Conservation (phyloP, 2,113 vertebrate species). For the Melanotaenia duboulayi region DNA sequence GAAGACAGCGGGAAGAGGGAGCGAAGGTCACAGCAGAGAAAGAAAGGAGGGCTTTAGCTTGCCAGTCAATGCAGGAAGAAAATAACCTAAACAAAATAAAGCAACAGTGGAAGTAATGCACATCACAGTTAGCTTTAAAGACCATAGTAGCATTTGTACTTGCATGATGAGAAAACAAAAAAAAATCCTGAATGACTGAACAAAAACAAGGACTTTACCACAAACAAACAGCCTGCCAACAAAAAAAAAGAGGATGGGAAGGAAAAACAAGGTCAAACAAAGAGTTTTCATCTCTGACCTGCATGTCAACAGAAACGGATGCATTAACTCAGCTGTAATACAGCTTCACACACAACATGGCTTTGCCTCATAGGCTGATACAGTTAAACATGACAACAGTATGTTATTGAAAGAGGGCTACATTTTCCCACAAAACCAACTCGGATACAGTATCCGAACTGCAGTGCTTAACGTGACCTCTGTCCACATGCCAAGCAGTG, state of each 20-base stretch:
- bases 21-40: conserved; percentile 87
- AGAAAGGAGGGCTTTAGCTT: conserved; percentile 81
- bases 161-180: conserved; percentile 55
- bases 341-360: conserved; percentile 26
- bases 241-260: conserved; percentile 3
- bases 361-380: neutral
- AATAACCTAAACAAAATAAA: conserved; percentile 81
- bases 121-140: conserved; percentile 86
- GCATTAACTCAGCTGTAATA: neutral
- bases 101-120: conserved; percentile 84
- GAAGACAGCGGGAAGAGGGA: conserved; percentile 68
- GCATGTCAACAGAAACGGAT: conserved; percentile 53
- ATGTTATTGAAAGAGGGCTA: conserved; percentile 3
- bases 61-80: conserved; percentile 83
- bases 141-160: conserved; percentile 76
- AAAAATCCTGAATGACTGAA: conserved; percentile 72
- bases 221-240: conserved; percentile 61
- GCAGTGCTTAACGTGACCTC: conserved; percentile 11
- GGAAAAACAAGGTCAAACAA: neutral
- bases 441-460: neutral
- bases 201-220: conserved; percentile 73
- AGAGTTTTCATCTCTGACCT: conserved; percentile 32
- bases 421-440: conserved; percentile 25
- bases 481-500: conserved; percentile 3
- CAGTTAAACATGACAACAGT: neutral